Conservation (phyloP, 2,797 vertebrate species). For the Parotocinclus haroldoi region DNA sequence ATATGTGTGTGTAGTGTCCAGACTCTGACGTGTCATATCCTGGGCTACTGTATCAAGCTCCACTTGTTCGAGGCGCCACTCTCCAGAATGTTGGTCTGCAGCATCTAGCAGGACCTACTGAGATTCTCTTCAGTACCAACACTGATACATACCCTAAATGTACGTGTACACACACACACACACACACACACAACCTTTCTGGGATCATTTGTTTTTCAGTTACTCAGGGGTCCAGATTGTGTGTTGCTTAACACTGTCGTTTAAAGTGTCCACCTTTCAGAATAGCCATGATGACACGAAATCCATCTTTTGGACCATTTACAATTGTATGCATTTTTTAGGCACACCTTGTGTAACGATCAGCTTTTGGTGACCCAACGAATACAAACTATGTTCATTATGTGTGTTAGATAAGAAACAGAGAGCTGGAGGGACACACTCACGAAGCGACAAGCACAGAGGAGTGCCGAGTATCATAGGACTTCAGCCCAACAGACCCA, state of each 20-base stretch:
- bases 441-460: constrained; percentile 66
- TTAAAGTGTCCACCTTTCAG: not conserved
- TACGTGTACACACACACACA: constrained; percentile 40
- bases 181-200: not conserved
- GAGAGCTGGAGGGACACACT: constrained; percentile 59
- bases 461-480: constrained; percentile 60
- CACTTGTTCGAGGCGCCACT: constrained; percentile 62
- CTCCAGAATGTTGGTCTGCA: constrained; percentile 55
- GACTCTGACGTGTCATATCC: constrained; percentile 61
- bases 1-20: constrained; percentile 25
- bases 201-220: not conserved
- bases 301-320: not conserved
- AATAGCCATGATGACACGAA: not conserved
- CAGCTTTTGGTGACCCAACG: not conserved
- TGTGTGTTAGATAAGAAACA: constrained; percentile 70
- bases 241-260: too few relatives aligned
- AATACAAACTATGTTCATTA: not conserved
- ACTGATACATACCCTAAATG: constrained; percentile 62
- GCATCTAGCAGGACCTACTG: constrained; percentile 54
- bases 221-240: too few relatives aligned
- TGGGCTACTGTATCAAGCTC: constrained; percentile 59
- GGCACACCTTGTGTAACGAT: too few relatives aligned
- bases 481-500: constrained; percentile 54
- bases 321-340: not conserved
- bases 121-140: constrained; percentile 55